Conservation (phyloP, 2,113 vertebrate species). For the Puffinus mauretanicus region DNA sequence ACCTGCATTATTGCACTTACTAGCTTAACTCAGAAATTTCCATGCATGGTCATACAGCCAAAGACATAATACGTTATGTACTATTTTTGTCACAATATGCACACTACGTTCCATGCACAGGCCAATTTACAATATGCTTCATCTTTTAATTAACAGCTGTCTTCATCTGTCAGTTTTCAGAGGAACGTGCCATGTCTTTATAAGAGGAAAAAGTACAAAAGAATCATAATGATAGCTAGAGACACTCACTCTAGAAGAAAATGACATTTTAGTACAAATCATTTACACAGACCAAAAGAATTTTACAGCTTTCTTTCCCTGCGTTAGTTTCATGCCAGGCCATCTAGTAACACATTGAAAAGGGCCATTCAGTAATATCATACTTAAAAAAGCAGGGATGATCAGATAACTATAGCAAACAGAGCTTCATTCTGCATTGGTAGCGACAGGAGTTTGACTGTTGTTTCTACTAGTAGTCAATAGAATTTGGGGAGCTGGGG, state of each 20-base stretch:
- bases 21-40: neutral
- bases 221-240: neutral
- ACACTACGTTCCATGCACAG: neutral
- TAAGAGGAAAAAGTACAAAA: neutral
- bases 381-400: neutral
- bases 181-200: neutral
- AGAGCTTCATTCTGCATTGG: neutral
- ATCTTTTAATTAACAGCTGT: neutral
- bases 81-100: neutral
- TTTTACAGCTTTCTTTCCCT: neutral
- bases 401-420: neutral
- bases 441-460: rapidly evolving
- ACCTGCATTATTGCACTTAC: neutral
- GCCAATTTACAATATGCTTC: neutral
- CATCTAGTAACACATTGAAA: neutral
- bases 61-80: neutral
- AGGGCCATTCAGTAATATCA: neutral
- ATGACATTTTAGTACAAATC: neutral
- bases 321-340: neutral
- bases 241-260: neutral
- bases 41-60: neutral
- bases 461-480: neutral
- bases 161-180: neutral
- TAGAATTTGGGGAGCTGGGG: neutral
- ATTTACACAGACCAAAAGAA: neutral